phyloP scores from a whole-genome alignment of 1,140 invertebrate genomes.

The Argopecten irradians region DNA sequence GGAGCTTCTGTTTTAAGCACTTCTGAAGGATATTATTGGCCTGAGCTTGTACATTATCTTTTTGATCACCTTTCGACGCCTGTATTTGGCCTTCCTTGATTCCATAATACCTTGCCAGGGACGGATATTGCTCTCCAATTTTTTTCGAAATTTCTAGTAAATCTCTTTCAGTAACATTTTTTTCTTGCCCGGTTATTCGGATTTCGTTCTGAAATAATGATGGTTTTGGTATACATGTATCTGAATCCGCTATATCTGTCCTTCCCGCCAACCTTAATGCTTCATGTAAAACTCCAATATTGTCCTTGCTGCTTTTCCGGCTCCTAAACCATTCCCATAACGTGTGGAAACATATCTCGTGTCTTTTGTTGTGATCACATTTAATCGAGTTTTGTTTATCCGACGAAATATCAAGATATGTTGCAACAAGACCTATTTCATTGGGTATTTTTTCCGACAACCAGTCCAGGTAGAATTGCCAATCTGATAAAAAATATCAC shows the following conservation, averaged over 20 bases:
- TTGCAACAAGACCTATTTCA: background rate
- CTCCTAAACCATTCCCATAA: background rate
- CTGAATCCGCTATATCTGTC: background rate
- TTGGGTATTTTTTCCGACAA: background rate
- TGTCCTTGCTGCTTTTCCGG: background rate
- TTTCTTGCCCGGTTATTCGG: background rate
- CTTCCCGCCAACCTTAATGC: background rate
- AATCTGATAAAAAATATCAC: too few relatives aligned
- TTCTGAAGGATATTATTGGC: background rate
- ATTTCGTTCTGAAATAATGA: background rate
- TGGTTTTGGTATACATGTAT: background rate
- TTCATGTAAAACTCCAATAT: background rate
- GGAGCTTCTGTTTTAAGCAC: background rate
- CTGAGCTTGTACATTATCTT: background rate
- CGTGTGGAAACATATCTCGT: background rate
- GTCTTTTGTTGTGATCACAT: background rate
- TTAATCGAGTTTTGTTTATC: background rate
- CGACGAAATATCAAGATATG: background rate
- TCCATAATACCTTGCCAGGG: background rate
- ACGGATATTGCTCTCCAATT: background rate
- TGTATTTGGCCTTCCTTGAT: background rate
- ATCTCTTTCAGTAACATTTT: background rate
- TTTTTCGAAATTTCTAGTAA: background rate
- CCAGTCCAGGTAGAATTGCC: background rate
- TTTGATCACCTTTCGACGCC: background rate